phyloP scores from a whole-genome alignment of 2,113 vertebrate species.

The Campylorhamphus procurvoides region DNA sequence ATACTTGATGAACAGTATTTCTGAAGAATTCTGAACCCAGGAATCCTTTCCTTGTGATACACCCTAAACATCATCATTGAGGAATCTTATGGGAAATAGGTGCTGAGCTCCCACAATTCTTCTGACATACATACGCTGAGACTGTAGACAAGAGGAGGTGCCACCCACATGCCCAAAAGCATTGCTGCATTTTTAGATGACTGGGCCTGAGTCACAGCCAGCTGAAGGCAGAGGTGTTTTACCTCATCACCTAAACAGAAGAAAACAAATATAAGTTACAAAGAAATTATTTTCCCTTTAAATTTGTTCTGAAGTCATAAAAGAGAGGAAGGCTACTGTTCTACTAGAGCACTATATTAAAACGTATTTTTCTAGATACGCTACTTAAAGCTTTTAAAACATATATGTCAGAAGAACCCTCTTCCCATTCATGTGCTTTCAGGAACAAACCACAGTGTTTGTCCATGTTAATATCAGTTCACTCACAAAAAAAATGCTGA shows the following conservation, averaged over 20 bases:
- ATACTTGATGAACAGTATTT: neutral
- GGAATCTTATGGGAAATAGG: neutral
- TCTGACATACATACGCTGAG: conserved; percentile 82
- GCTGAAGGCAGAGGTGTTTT: conserved; percentile 86
- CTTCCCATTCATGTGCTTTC: neutral
- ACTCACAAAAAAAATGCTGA: neutral
- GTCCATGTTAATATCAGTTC: neutral
- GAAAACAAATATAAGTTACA: neutral
- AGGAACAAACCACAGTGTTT: neutral
- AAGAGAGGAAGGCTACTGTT: neutral
- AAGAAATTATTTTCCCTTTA: neutral
- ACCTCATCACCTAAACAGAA: conserved; percentile 85
- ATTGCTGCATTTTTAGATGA: conserved; percentile 89
- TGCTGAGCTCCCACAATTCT: neutral
- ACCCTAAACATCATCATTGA: neutral
- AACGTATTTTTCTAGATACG: neutral
- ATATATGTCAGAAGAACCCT: neutral
- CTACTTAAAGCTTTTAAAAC: neutral
- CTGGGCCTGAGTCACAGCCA: conserved; percentile 85
- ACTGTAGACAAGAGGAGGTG: conserved; percentile 84
- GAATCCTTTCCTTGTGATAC: neutral
- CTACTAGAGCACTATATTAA: neutral
- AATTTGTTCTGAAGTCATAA: neutral
- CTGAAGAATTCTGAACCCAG: neutral
- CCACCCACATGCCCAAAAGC: conserved; percentile 89